phyloP scores from a whole-genome alignment of 2,797 vertebrate genomes.

The Lepus townsendii region DNA sequence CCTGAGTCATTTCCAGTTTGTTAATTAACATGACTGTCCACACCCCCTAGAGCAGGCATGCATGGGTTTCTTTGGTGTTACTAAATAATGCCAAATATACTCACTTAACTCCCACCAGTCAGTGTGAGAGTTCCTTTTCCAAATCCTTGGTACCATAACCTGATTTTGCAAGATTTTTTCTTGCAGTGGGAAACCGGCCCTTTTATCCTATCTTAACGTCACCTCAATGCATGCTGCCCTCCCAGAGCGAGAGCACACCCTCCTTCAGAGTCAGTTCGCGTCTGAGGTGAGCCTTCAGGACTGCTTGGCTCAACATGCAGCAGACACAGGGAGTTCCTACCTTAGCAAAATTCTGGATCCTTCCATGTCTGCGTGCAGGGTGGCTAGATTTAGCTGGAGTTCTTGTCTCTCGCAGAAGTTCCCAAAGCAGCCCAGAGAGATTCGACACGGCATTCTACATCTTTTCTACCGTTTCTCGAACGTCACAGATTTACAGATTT shows the following conservation, averaged over 20 bases:
- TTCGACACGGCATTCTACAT: background rate
- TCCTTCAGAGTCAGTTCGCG: background rate
- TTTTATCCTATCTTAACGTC: background rate
- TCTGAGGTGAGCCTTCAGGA: background rate
- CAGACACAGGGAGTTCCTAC: too few relatives aligned
- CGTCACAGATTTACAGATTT: background rate
- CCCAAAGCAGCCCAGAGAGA: background rate
- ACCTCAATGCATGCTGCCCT: background rate
- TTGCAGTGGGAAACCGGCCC: background rate
- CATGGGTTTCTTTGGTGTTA: background rate
- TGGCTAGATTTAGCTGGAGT: background rate
- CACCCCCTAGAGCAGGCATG: background rate
- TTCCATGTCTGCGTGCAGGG: background rate
- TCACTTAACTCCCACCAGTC: background rate
- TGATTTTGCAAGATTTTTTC: background rate
- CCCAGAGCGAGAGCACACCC: background rate
- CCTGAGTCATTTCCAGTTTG: background rate
- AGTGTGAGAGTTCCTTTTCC: background rate
- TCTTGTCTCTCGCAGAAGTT: background rate
- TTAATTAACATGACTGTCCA: background rate
- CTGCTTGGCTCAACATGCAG: background rate
- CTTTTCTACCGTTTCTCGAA: background rate
- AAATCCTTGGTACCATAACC: background rate
- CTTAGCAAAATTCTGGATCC: background rate
- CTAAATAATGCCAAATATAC: background rate